Base-by-base conservation (phyloP, 2,888 invertebrate genomes). In the Bedellia somnulentella region DNA sequence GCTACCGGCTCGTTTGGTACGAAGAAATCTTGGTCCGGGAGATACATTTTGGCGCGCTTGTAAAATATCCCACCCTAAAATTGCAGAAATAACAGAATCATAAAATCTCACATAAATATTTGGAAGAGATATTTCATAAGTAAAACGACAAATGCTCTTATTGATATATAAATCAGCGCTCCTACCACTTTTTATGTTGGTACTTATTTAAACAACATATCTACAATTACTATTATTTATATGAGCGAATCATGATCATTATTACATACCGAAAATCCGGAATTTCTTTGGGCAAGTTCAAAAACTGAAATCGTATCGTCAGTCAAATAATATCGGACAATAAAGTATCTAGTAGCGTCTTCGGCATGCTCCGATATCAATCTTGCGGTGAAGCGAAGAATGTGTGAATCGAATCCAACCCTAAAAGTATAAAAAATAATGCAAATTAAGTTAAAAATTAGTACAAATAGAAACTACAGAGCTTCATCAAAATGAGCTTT, bases 291-390 rank as follows among this genome's bases (percentile, higher is more conserved):
- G 1, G 82, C 81, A 15, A 87, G 77, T 66, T 95, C 95, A 49
- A 81, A 88, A 18, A 96, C 84, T 10, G 86, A 83, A 32, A 94
- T 80, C 2, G 91, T 89, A 45, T 94, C 92, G 51, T 95, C 92
- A 30, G 85, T 80, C 17, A 95, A 70, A 46, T 80, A 88, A 50
- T 89, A 90, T 43, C 85, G 85, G 14, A 95, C 80, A 35, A 94
- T 83, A 50, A 95, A 95, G 30, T 82, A 78, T 30, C 94, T 78
- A 3, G 75, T 66, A 15, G 60, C 62, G 44, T 88, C 81, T 30
- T 80, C 81, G 13, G 81, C 79, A 33, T 85, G 82, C 35, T 85
- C 82, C 5, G 85, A 88, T 22, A 89, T 79, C 57, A 94, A 79
- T 43, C 82, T 81, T 2, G 89, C 91, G 23, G 86, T 79, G 52